Base-by-base conservation (phyloP, 2,888 invertebrate species). In the Ypsolopha scabrella region DNA sequence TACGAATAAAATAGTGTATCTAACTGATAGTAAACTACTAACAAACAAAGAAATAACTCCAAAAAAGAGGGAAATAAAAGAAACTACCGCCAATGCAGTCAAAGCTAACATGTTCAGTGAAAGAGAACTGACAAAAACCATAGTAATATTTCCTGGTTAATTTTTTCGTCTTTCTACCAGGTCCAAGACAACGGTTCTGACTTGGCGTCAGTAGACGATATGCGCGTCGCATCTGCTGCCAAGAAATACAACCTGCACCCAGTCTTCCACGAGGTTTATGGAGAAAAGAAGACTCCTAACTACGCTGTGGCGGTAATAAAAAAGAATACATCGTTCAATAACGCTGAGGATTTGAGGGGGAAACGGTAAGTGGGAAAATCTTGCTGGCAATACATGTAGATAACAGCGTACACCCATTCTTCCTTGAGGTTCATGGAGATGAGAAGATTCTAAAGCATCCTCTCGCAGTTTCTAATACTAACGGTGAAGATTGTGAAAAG, bases 181-280 rank as follows among this genome's bases (percentile, higher is more conserved):
- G 82, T 94, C 8, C 87, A 89, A 62, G 89, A 90, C 58, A 90
- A 91, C 56, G 89, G 90, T 1, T 92, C 93, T 7, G 94, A 95
- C 63, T 72, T 94, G 33, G 88, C 92, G 13, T 88, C 91, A 0
- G 81, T 94, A 6, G 92, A 93, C 53, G 91, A 91, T 65, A 72
- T 89, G 74, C 66, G 76, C 37, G 89, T 89, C 0, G 81, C 80
- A 0, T 64, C 79, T 0, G 89, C 88, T 0, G 75, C 83, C 6
- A 87, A 80, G 46, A 81, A 89, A 43, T 90, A 87, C 72, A 88
- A 88, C 57, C 70, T 89, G 0, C 88, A 88, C 57, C 90, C 92
- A 0, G 89, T 92, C 0, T 81, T 91, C 62, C 87, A 88, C 45
- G 92, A 92, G 63, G 80, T 89, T n/a, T 91, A 91, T 51, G 89